Conservation (phyloP, 2,113 vertebrate species). For the Hipposideros armiger region DNA sequence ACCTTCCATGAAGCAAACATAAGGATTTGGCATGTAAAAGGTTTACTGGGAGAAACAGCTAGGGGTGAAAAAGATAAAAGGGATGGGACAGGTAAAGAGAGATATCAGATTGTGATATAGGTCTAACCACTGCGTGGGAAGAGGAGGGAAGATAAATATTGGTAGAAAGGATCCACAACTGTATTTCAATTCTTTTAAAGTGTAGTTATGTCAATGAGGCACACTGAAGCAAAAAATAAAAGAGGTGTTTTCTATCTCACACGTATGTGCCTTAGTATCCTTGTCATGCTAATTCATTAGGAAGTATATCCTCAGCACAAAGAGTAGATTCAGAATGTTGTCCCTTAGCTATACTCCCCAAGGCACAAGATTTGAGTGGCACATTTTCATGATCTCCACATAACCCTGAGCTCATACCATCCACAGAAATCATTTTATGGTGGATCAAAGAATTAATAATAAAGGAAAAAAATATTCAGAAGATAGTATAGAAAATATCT, state of each 20-base stretch:
- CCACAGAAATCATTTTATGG: not conserved
- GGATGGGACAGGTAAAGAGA: too few species aligned
- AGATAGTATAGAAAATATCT: not conserved
- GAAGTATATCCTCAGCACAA: not conserved
- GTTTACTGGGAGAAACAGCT: not conserved
- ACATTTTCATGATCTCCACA: not conserved
- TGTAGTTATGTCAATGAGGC: not conserved
- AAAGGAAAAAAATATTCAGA: not conserved
- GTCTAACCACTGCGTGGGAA: not conserved
- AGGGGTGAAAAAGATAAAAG: not conserved
- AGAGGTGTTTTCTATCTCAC: not conserved
- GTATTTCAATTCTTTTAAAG: not conserved
- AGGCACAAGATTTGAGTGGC: not conserved
- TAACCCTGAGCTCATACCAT: not conserved
- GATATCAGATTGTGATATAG: not conserved
- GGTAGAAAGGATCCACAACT: not conserved
- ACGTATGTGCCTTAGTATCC: not conserved
- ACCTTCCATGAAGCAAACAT: not conserved
- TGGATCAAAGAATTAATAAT: not conserved
- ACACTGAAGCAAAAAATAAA: not conserved
- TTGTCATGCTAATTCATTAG: not conserved
- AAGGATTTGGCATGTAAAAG: not conserved
- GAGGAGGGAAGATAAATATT: not conserved
- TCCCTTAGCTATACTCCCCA: not conserved
- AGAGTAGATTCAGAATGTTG: not conserved